Evolutionary conservation across 2,113 vertebrate genomes (phyloP).

Genomic region (Prunella fulvescens): DNA sequence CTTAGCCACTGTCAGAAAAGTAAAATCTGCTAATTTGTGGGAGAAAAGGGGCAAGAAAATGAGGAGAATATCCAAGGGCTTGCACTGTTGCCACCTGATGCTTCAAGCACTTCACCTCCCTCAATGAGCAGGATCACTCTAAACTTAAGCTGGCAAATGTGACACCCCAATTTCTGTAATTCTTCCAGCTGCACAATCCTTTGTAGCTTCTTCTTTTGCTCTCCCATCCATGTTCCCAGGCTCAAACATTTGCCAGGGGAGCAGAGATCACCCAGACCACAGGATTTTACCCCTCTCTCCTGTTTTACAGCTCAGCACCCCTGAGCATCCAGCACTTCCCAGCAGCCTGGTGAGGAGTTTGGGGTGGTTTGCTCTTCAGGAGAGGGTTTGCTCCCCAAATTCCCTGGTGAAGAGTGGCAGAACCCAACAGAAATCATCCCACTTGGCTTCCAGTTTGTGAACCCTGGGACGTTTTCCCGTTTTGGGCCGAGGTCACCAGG

Average conservation of each 20-base stretch:
- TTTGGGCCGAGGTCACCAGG: rapidly evolving
- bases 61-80: background rate
- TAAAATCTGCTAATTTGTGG: background rate
- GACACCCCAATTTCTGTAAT: background rate
- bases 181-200: background rate
- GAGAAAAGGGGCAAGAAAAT: background rate
- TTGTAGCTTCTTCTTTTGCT: background rate
- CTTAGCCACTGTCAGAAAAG: background rate
- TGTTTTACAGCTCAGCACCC: background rate
- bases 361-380: no score
- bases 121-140: background rate
- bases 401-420: background rate
- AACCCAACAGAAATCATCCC: background rate
- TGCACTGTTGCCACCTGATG: background rate
- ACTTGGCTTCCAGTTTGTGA: background rate
- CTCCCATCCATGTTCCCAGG: background rate
- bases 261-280: background rate
- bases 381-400: background rate
- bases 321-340: background rate
- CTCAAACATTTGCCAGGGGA: background rate
- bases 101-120: background rate
- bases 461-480: background rate
- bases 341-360: rapidly evolving
- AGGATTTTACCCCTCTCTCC: background rate
- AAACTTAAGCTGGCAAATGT: background rate